Base-by-base conservation (phyloP, 2,888 invertebrate genomes). In the Dendrolimus pini region DNA sequence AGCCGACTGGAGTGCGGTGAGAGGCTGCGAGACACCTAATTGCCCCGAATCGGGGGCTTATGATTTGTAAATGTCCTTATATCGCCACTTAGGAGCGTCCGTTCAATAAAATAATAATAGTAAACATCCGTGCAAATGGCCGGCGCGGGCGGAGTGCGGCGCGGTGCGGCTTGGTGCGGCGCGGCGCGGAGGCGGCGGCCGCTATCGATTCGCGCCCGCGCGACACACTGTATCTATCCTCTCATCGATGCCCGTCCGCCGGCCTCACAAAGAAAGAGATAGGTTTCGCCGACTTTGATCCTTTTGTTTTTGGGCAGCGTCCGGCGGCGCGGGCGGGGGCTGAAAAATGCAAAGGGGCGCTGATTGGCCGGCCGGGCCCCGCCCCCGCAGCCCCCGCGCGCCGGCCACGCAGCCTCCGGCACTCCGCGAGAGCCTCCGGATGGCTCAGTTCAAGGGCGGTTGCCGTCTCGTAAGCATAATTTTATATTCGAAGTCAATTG, bases 251-350 rank as follows among this genome's bases (percentile, higher is more conserved):
- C 87, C 83, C 88, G 87, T 75, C 85, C 76, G 83, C 83, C 75
- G 81, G 85, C 88, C 86, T 78, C 89, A 90, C 89, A 90, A 89
- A 89, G 89, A 90, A 89, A 90, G 89, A 90, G 90, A 90, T 90
- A 89, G 90, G 89, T 89, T 89, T 89, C 89, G 87, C 85, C 84
- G 89, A 88, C 88, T 89, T 89, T 89, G 90, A 89, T 89, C 89
- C 90, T 89, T 89, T 90, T 90, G 90, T 90, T 90, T 90, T 89
- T 89, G 90, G 90, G 90, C 89, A 90, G 89, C 87, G 90, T 89
- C 90, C 89, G 87, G 89, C 85, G 84, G 79, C 78, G 82, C 87
- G 87, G 89, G 89, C 85, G 89, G 89, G 88, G 88, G 89, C 85
- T 83, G 86, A 89, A 89, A 89, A 90, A 89, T 87, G 83, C 82